Evolutionary conservation across 2,888 invertebrate genomes (phyloP).

Genomic region (Eutolmus rufibarbis): DNA sequence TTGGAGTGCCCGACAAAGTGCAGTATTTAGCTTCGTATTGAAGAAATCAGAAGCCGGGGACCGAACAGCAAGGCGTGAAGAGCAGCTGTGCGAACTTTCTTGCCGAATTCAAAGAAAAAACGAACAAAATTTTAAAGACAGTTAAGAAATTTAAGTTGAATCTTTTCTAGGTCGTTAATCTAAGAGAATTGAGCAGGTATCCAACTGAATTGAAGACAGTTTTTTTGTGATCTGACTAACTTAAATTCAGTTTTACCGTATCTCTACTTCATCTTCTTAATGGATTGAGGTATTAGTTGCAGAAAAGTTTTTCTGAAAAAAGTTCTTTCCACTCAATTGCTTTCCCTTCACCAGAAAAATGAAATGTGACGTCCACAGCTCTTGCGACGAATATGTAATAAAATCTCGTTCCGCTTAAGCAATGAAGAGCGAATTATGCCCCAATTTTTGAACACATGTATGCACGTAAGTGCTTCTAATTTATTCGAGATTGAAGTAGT

Average conservation of each 20-base stretch:
- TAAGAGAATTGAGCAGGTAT: not conserved
- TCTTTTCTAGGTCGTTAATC: slow-evolving; percentile 3
- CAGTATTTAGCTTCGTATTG: not conserved
- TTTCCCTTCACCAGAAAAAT: not conserved
- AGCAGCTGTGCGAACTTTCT: not conserved
- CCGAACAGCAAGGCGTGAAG: not conserved
- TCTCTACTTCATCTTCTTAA: not conserved
- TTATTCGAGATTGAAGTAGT: not conserved
- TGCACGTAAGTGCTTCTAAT: not conserved
- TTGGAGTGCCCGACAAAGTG: not conserved
- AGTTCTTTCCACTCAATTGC: not conserved
- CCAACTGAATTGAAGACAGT: not conserved
- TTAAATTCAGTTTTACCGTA: not conserved
- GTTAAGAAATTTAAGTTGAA: not conserved
- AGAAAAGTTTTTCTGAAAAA: not conserved
- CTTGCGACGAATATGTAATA: not conserved
- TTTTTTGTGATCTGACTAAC: not conserved
- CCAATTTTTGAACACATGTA: not conserved
- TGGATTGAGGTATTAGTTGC: not conserved
- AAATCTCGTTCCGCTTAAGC: not conserved
- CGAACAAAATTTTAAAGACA: not conserved
- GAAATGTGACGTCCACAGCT: not conserved
- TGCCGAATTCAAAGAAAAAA: not conserved
- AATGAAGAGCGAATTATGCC: not conserved
- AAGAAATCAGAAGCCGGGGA: not conserved